Conservation (phyloP, 2,888 invertebrate genomes). For the Idaea straminata region DNA sequence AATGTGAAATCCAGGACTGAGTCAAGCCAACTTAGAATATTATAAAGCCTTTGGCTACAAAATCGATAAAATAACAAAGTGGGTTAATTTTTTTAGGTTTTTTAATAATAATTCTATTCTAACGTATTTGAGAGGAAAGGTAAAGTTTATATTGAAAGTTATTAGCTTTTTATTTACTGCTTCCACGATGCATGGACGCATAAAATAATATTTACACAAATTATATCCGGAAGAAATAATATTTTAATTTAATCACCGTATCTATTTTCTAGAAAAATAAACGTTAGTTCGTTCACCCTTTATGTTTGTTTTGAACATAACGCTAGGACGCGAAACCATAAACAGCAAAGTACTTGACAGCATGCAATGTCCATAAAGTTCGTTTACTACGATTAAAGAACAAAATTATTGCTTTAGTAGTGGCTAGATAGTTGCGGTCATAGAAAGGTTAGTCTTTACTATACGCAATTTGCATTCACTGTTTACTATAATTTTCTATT, state of each 20-base stretch:
- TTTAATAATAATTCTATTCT: slow-evolving; percentile 10
- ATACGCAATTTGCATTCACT: background rate
- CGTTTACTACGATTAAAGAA: slow-evolving; percentile 16
- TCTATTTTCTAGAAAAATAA: slow-evolving; percentile 16
- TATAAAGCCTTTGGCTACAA: slow-evolving; percentile 36
- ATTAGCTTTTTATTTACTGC: slow-evolving; percentile 1
- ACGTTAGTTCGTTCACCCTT: slow-evolving; percentile 43
- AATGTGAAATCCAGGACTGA: slow-evolving; percentile 66
- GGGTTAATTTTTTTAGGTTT: background rate
- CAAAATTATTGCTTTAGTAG: slow-evolving; percentile 4
- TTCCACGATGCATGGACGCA: slow-evolving; percentile 6
- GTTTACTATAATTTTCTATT: background rate
- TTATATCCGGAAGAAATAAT: slow-evolving; percentile 18
- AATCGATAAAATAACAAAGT: background rate
- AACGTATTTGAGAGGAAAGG: background rate
- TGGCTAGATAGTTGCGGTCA: slow-evolving; percentile 4
- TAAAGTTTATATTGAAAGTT: background rate
- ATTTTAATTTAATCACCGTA: slow-evolving; percentile 17
- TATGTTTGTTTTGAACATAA: slow-evolving; percentile 54
- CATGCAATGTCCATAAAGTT: slow-evolving; percentile 34
- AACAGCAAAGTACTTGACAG: slow-evolving; percentile 48
- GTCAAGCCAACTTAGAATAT: slow-evolving; percentile 62
- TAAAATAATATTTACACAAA: slow-evolving; percentile 12
- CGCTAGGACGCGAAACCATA: slow-evolving; percentile 58
- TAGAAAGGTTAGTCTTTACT: background rate